Evolutionary conservation across 2,113 vertebrate species (phyloP).

Genomic region (Ramphastos sulfuratus): DNA sequence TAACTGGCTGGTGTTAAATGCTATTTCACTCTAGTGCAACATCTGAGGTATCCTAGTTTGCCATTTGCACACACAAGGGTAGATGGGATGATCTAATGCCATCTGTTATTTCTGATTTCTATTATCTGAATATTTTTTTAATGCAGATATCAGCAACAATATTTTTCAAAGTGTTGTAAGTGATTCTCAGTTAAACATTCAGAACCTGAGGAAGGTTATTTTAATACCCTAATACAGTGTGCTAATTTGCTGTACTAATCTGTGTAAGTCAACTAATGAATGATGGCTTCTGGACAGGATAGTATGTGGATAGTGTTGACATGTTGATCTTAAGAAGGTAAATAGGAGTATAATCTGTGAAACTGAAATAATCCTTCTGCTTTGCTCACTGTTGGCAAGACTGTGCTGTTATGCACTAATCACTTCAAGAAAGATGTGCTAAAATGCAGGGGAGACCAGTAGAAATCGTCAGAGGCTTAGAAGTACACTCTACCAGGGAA

Average conservation of each 20-base stretch:
- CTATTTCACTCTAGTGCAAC: neutral
- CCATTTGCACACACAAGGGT: neutral
- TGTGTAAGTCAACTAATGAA: neutral
- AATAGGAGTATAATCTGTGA: neutral
- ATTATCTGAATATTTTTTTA: neutral
- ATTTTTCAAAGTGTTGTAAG: neutral
- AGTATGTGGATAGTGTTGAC: neutral
- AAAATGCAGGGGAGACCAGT: neutral
- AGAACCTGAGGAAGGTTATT: neutral
- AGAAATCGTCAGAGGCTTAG: neutral
- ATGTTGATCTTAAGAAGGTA: neutral
- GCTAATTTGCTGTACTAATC: neutral
- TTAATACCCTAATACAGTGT: neutral
- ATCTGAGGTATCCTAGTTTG: neutral
- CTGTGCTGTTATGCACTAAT: neutral
- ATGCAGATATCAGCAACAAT: neutral
- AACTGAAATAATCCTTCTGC: neutral
- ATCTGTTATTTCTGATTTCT: neutral
- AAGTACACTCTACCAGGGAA: neutral
- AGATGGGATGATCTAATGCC: neutral
- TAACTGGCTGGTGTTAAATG: neutral
- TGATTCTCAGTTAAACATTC: neutral
- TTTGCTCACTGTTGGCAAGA: neutral
- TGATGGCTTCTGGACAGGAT: neutral
- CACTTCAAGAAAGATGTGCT: neutral